Base-by-base conservation (phyloP, 1,140 invertebrate species). In the Ooceraea biroi region DNA sequence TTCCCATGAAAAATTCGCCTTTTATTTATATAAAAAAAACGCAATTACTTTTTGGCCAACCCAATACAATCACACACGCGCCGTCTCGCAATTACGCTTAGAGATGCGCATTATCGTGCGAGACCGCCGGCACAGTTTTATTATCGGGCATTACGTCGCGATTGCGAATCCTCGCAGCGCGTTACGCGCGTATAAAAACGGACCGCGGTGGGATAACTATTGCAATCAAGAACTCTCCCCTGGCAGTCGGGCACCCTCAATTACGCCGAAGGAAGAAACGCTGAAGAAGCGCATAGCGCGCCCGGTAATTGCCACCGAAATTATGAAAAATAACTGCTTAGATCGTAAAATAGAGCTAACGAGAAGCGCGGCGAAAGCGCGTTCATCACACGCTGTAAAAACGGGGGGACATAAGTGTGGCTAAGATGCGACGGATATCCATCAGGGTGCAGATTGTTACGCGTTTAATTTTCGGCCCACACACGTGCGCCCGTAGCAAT, bases 331-430 rank as follows among this genome's bases (percentile, higher is more conserved):
- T 88, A 82, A 83, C 61, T 41, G 52, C 77, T 89, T 91, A 84
- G 82, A 91, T 92, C 91, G 87, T 92, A 92, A 92, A 92, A 92
- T 92, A 90, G 87, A 85, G 83, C 89, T 92, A 92, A 92, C 91
- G 90, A 92, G 91, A 85, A 86, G 61, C 63, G 82, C 82, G 82
- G 76, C 58, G 78, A 84, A 78, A 63, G 77, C 63, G 74, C 60
- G 86, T 88, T 85, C 77, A 87, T 90, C 87, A 80, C 83, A 82
- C 73, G 85, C 88, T 88, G 89, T 90, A 91, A 90, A 89, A 87
- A 82, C 36, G 61, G 63, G 36, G 63, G 60, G 60, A 52, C 68
- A 50, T 85, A 88, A 88, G 82, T 90, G 87, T 86, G 87, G 83
- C 68, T 87, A 87, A 90, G 7, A 87, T 58, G 83, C 82, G 69